Evolutionary conservation across 1,140 invertebrate species (phyloP), one percentile per base, ranked within the genome.

Genomic region (Philopotamus ludificatus): DNA sequence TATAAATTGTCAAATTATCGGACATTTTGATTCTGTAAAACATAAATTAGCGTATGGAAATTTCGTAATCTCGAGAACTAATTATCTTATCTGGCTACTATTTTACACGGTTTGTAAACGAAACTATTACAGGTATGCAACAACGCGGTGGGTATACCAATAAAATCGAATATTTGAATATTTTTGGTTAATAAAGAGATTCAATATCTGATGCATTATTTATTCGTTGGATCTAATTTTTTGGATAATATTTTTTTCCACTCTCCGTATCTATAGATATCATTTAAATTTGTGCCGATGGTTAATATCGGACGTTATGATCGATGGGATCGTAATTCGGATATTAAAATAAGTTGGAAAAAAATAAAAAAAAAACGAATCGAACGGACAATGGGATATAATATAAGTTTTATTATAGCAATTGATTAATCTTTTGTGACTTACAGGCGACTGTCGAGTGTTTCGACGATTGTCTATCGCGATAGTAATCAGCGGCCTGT

Each of bases 371-470:
- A 39, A 39, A 39, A 39, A 8, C 7, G 7, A 39, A 39, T 39
- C 7, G n/a, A 8, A 39, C 8, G 7, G 16, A 45, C 16, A 18
- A 45, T 15, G 44, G 44, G 15, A 18, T 9, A 18, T 45, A 45
- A 45, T 8, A 45, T 15, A 25, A 25, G 10, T 53, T 34, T 34
- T 34, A 34, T 34, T 34, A 34, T 34, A 7, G 28, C 10, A 44
- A 63, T 63, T 63, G 61, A 63, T 63, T 63, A 63, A 63, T 39
- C 61, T 54, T 41, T 26, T 63, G 61, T 63, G 61, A 63, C 61
- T 63, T 63, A 63, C 50, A 39, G 61, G 50, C 61, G 49, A 53
- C 49, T 63, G 61, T 47, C 42, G 42, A 50, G 41, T 50, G 58
- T 59, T 47, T 50, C 58, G 58, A 44, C 58, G 58, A 62, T 51